These are phyloP conservation scores for Glaucidium brasilianum DNA, from an alignment of 2,113 vertebrate species.

Conservation along the genomic window DNA sequence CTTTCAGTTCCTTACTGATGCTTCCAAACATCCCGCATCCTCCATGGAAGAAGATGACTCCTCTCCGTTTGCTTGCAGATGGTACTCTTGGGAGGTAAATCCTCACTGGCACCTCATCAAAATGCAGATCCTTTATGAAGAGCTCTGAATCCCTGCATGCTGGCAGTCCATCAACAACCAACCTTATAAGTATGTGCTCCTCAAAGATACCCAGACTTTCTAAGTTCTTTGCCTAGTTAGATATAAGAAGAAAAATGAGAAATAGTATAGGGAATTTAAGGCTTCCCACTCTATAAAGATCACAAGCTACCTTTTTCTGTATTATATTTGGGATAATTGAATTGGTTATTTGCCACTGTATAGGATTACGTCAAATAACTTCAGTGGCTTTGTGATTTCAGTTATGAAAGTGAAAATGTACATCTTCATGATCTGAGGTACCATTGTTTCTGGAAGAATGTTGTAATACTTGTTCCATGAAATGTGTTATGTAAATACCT, in stretches of 20 bases:
- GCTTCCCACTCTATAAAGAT: neutral
- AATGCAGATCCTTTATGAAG: conserved; percentile 64
- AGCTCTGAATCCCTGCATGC: conserved; percentile 2
- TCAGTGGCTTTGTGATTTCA: neutral
- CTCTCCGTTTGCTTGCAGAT: conserved; percentile 37
- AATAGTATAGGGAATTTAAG: neutral
- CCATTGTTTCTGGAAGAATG: neutral
- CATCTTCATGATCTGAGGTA: neutral
- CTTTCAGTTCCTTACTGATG: conserved; percentile 69
- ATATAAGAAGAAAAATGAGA: neutral
- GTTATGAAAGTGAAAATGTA: neutral
- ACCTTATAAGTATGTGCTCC: conserved; percentile 57
- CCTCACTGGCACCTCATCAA: conserved; percentile 70
- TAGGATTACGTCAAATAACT: neutral
- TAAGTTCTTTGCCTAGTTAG: conserved; percentile 63
- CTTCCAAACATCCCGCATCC: conserved; percentile 67
- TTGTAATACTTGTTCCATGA: neutral
- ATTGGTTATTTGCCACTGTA: neutral
- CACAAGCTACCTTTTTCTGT: neutral
- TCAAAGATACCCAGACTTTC: conserved; percentile 63
- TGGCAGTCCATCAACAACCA: neutral
- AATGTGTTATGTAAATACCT: neutral
- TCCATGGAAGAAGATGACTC: conserved; percentile 76
- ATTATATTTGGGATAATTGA: neutral
- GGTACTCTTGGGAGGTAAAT: conserved; percentile 69